Evolutionary conservation across 2,888 invertebrate species (phyloP), one percentile per base, ranked within the genome.

Genomic region (Galerucella pusilla): DNA sequence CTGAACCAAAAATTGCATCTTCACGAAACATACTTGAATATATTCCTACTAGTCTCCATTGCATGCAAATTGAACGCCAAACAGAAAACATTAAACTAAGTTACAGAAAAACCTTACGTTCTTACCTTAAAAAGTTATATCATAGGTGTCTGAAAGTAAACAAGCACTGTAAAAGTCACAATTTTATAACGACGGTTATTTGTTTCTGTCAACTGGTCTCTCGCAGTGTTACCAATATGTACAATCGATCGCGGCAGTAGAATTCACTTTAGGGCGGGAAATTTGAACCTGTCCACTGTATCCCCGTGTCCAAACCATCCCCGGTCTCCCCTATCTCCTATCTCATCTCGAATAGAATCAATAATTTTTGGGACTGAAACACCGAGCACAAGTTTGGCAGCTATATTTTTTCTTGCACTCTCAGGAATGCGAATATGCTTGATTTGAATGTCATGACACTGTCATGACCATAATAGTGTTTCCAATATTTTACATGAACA

Each of bases 201-300:
- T 57, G n/a, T 25, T 69, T 69, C 59, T 69, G 60, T 60, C 69
- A 69, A 25, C 59, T 60, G 60, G 20, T 60, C 60, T 69, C 60
- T 60, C 42, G n/a, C 69, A 69, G 69, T 69, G 69, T 69, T 69
- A 42, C 69, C 69, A 69, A 69, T 69, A 20, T 14, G 45, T 69
- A 57, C 54, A 54, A 35, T 45, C 45, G 45, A 45, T 45, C 45
- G 45, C 45, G 45, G 45, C 45, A 45, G 45, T 45, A 45, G 45
- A 45, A 6, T 45, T 9, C 45, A 45, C 45, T 9, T 45, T 45
- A 45, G 45, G 45, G 45, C 45, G 45, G 45, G 45, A 20, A 20
- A 20, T 20, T 20, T 20, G 20, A 20, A 20, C 20, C 20, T 20
- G 20, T 20, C 20, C 20, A 20, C 20, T 20, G 20, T 20, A 20